These are phyloP conservation scores for Dione vanillae DNA, from an alignment of 2,888 invertebrate species.

Conservation along the genomic window DNA sequence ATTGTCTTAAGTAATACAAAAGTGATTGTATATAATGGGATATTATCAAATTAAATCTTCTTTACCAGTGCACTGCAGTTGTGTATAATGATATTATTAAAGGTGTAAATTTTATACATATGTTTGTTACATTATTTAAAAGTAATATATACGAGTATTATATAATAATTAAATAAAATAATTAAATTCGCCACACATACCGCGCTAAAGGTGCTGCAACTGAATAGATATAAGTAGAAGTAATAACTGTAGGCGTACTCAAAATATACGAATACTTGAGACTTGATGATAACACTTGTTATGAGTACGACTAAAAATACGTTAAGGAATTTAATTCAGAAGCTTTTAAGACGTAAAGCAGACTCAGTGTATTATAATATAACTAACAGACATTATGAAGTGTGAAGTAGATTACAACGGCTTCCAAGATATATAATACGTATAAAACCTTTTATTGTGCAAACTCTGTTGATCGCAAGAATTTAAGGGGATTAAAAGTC, in stretches of 20 bases:
- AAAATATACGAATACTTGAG: slow-evolving; percentile 39
- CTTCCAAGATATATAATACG: slow-evolving; percentile 21
- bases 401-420: slow-evolving; percentile 51
- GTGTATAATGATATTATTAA: too few relatives aligned
- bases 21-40: background rate
- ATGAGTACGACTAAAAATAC: slow-evolving; percentile 53
- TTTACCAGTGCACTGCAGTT: too few relatives aligned
- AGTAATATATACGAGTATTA: too few relatives aligned
- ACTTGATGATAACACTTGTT: slow-evolving; percentile 45
- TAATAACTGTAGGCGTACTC: background rate
- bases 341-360: slow-evolving; percentile 65
- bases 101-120: too few relatives aligned
- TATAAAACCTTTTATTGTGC: slow-evolving; percentile 22
- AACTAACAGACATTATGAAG: slow-evolving; percentile 61
- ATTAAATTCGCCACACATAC: background rate
- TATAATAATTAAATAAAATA: too few relatives aligned
- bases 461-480: slow-evolving; percentile 21
- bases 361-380: slow-evolving; percentile 65
- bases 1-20: slow-evolving; percentile 36
- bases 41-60: background rate
- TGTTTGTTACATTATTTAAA: too few relatives aligned
- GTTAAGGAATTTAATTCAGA: slow-evolving; percentile 51
- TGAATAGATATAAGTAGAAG: background rate
- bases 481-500: slow-evolving; percentile 29
- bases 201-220: background rate